Evolutionary conservation across 2,113 vertebrate species (phyloP).

Genomic region (Heptranchias perlo): DNA sequence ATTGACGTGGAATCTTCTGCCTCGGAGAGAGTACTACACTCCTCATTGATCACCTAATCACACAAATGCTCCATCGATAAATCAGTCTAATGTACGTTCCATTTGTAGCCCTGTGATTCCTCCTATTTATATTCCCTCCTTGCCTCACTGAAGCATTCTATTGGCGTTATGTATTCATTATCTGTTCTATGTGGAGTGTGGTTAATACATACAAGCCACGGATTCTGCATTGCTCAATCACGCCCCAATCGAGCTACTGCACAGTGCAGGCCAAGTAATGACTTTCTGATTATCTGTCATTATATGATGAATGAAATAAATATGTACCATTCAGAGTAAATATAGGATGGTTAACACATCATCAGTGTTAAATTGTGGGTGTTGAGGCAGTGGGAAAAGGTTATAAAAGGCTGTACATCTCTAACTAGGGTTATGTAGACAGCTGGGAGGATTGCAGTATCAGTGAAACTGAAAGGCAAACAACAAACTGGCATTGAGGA

Average conservation of each 20-base stretch:
- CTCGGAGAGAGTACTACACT: slow-evolving; percentile 48
- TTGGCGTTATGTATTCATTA: slow-evolving; percentile 74
- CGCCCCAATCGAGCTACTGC: slow-evolving; percentile 64
- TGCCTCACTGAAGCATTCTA: slow-evolving; percentile 55
- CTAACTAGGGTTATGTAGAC: slow-evolving; percentile 18
- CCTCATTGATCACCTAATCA: slow-evolving; percentile 71
- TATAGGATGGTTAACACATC: slow-evolving; percentile 47
- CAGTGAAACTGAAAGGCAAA: slow-evolving; percentile 10
- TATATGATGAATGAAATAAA: slow-evolving; percentile 78
- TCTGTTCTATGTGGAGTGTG: slow-evolving; percentile 58
- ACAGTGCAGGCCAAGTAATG: slow-evolving; percentile 68
- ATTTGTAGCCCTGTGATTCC: slow-evolving; percentile 58
- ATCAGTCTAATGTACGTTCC: slow-evolving; percentile 50
- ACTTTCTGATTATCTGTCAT: slow-evolving; percentile 79
- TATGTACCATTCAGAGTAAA: slow-evolving; percentile 61
- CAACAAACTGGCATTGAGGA: neutral
- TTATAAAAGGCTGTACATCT: slow-evolving; percentile 29
- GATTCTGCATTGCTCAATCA: slow-evolving; percentile 81
- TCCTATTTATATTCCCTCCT: slow-evolving; percentile 52
- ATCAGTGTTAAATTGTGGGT: slow-evolving; percentile 39
- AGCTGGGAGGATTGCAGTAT: slow-evolving; percentile 10
- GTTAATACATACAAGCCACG: slow-evolving; percentile 43
- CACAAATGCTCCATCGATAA: slow-evolving; percentile 63
- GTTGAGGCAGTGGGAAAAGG: slow-evolving; percentile 35
- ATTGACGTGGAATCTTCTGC: slow-evolving; percentile 40